Evolutionary conservation across 1,140 invertebrate species (phyloP).

Genomic region (Drosophila suzukii): DNA sequence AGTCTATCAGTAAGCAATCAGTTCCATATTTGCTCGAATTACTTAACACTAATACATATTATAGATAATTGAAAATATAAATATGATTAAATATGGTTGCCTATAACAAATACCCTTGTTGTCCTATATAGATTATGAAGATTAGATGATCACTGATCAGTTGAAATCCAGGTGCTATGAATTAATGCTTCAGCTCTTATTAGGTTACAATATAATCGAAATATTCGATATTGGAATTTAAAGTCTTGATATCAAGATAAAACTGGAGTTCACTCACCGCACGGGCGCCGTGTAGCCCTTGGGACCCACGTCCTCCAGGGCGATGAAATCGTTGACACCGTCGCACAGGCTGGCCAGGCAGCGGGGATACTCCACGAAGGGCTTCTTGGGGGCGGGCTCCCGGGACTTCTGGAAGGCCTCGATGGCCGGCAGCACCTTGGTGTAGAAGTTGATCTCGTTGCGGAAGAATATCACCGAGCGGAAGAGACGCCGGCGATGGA

Average conservation of each 20-base stretch:
- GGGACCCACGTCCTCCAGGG: constrained; percentile 87
- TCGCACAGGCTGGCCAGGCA: constrained; percentile 86
- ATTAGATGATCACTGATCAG: too few species aligned
- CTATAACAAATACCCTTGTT: too few species aligned
- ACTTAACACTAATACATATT: not conserved
- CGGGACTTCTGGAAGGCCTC: constrained; percentile 85
- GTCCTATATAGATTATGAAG: too few species aligned
- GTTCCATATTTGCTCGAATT: not conserved
- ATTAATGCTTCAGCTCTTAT: too few species aligned
- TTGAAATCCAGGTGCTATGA: too few species aligned
- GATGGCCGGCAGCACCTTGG: constrained; percentile 86
- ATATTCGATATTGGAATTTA: too few species aligned
- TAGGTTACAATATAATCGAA: too few species aligned
- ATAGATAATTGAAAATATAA: too few species aligned
- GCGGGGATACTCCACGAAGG: constrained; percentile 86
- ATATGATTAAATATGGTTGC: too few species aligned
- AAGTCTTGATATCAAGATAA: too few species aligned
- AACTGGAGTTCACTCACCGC: constrained; percentile 42
- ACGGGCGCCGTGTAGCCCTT: constrained; percentile 85
- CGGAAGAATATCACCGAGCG: constrained; percentile 88
- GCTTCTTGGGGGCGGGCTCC: constrained; percentile 84
- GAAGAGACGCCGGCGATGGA: constrained; percentile 87
- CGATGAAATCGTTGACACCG: constrained; percentile 88
- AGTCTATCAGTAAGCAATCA: not conserved
- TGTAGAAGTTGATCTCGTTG: constrained; percentile 89